Percentiles rank a stretch among this genome's conserved stretches.
phyloP scores from a whole-genome alignment of 1,140 invertebrate species.

The Anadara kagoshimensis region DNA sequence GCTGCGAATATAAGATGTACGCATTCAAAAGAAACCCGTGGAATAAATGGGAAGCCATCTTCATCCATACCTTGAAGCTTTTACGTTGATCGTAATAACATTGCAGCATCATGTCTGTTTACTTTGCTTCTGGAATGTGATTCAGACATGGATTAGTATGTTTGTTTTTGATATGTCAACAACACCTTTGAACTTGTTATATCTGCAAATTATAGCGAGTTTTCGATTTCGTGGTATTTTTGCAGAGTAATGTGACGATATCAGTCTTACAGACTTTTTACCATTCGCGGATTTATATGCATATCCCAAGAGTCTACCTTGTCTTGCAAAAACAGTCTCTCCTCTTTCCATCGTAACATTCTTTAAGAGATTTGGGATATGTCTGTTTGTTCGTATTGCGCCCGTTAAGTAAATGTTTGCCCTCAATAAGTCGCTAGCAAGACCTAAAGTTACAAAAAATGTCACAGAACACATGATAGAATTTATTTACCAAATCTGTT shows the following conservation, averaged over 20 bases:
- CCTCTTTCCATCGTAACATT: neutral
- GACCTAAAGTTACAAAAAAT: constrained; percentile 9
- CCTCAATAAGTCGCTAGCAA: neutral
- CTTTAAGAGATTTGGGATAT: constrained; percentile 3
- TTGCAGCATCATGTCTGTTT: neutral
- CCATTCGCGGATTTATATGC: neutral
- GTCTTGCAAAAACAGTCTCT: constrained; percentile 4
- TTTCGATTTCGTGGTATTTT: neutral
- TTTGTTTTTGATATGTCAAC: constrained; percentile 14
- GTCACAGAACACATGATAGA: constrained; percentile 24
- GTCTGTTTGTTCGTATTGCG: constrained; percentile 13
- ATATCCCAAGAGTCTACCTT: neutral
- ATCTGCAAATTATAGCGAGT: neutral
- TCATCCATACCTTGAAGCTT: constrained; percentile 11
- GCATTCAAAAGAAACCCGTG: constrained; percentile 8
- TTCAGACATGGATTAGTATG: too few species aligned
- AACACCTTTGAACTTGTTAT: constrained; percentile 15
- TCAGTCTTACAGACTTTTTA: constrained; percentile 2
- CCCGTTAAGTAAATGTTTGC: constrained; percentile 4
- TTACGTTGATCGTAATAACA: constrained; percentile 3
- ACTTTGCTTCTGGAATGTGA: too few species aligned
- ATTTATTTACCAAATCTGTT: constrained; percentile 8
- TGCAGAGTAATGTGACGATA: neutral
- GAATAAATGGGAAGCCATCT: neutral
- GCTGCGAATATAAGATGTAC: neutral